Conservation (phyloP, 2,797 vertebrate species). For the Enteromius argenteus region DNA sequence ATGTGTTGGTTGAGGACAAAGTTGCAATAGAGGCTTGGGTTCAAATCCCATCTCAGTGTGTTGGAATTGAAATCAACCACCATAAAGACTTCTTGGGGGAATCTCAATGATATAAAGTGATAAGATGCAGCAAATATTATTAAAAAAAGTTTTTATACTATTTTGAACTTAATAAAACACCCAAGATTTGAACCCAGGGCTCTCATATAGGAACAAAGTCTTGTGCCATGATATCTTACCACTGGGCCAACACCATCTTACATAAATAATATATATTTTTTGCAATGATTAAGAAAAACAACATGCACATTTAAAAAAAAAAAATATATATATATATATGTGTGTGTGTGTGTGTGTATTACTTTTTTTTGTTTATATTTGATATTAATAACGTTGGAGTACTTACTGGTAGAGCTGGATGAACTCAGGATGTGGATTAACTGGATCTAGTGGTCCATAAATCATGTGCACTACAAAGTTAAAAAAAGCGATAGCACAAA, state of each 20-base stretch:
- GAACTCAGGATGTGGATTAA: constrained; percentile 93
- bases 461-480: constrained; percentile 90
- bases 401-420: constrained; percentile 93
- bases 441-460: constrained; percentile 93
- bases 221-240: not conserved
- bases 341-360: too few relatives aligned
- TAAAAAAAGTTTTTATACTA: not conserved
- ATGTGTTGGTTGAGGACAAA: not conserved
- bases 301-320: not conserved
- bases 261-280: not conserved
- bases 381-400: too few relatives aligned
- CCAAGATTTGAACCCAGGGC: not conserved
- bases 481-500: not conserved
- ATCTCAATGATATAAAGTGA: not conserved
- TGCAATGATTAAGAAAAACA: not conserved
- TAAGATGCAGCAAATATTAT: not conserved
- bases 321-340: too few relatives aligned
- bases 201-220: not conserved
- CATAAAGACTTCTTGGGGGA: too few relatives aligned
- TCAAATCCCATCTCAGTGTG: not conserved
- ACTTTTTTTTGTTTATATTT: too few relatives aligned
- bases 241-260: not conserved
- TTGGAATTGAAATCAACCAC: not conserved
- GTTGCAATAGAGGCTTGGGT: not conserved
- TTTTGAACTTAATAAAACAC: not conserved